Evolutionary conservation across 1,140 invertebrate species (phyloP).

Genomic region (Philopotamus ludificatus): DNA sequence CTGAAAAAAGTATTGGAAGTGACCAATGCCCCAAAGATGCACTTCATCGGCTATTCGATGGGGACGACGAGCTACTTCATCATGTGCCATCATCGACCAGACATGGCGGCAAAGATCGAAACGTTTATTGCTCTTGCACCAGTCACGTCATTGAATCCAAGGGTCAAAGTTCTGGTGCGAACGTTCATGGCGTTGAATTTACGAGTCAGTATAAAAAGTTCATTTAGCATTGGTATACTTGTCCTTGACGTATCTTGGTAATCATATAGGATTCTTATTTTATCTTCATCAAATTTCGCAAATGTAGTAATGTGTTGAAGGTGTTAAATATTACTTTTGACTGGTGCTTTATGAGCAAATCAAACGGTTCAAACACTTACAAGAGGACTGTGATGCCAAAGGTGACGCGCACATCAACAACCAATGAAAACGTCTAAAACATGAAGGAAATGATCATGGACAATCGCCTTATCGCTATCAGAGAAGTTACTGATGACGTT

Average conservation of each 20-base stretch:
- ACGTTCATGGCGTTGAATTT: background rate
- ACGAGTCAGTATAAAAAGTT: conserved; percentile 9
- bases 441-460: too few species aligned
- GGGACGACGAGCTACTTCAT: conserved; percentile 63
- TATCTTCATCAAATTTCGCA: background rate
- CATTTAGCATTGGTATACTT: background rate
- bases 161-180: background rate
- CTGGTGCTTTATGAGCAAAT: background rate
- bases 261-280: background rate
- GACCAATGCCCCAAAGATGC: conserved; percentile 56
- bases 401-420: too few species aligned
- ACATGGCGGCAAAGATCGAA: conserved; percentile 58
- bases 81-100: conserved; percentile 58
- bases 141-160: conserved; percentile 44
- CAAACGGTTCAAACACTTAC: too few species aligned
- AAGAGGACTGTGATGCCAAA: too few species aligned
- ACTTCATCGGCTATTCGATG: conserved; percentile 63
- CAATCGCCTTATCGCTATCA: too few species aligned
- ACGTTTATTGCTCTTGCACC: conserved; percentile 49
- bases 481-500: too few species aligned
- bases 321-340: background rate
- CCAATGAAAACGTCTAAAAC: too few species aligned
- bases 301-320: background rate
- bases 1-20: conserved; percentile 62
- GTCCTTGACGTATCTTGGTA: too few species aligned